Evolutionary conservation across 35 echinoderm and acorn worm species (phyloP).

Genomic region (Apostichopus parvimensis): DNA sequence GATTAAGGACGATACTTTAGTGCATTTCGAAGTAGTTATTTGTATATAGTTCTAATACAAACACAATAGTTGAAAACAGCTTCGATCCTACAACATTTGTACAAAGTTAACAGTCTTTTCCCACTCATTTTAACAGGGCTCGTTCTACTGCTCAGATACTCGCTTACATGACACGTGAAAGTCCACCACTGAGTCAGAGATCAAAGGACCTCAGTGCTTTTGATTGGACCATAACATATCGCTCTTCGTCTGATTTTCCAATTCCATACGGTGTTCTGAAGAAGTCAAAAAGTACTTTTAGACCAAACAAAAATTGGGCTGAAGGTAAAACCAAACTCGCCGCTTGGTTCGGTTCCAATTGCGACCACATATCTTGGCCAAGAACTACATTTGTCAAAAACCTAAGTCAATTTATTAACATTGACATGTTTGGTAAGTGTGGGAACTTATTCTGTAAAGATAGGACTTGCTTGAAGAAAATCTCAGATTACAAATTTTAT

Average conservation of each 20-base stretch:
- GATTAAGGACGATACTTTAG: no score
- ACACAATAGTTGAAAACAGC: no score
- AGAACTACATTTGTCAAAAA: constrained; percentile 54
- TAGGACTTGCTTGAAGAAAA: constrained; percentile 43
- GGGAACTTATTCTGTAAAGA: constrained; percentile 49
- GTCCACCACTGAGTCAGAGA: not conserved
- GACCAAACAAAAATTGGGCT: not conserved
- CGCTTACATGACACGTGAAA: not conserved
- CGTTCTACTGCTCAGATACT: not conserved
- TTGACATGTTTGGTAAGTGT: constrained; percentile 71
- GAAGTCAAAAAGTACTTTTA: no score
- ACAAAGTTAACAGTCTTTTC: no score
- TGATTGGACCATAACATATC: constrained; percentile 26
- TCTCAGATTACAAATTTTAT: constrained; percentile 73
- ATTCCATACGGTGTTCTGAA: not conserved
- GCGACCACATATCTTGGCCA: constrained; percentile 67
- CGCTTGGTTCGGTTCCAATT: constrained; percentile 75
- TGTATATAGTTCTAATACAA: no score
- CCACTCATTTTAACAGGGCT: not conserved
- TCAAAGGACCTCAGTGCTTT: not conserved
- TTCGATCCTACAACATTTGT: not conserved
- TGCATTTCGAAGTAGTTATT: no score
- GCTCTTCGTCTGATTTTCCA: not conserved
- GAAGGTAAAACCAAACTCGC: constrained; percentile 49
- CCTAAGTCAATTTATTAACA: constrained; percentile 36